Evolutionary conservation across 92 coral and sea anemone genomes (phyloP), one percentile per base, ranked within the genome.

Genomic region (Plumapathes pennacea): DNA sequence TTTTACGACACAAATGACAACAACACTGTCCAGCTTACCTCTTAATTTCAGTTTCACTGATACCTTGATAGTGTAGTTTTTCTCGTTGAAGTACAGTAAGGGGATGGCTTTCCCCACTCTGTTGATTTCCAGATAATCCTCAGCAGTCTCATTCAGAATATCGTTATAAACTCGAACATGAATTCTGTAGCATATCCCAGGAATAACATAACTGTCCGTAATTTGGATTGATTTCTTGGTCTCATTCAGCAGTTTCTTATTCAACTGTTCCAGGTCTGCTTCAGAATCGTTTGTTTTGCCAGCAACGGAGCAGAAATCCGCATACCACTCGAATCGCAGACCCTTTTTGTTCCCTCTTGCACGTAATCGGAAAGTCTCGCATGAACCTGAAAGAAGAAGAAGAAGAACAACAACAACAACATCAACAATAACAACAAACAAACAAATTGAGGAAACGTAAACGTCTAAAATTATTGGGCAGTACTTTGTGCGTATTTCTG

Each of bases 311-410:
- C 24, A 46, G 30, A 60, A 42, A 9, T 28, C 19, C 3, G 41
- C 68, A 31, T 38, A 3, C 68, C 68, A 60, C 3, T 8, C 2
- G 54, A n/a, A 22, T 22, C 14, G 28, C 5, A 43, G 39, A 12
- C 54, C 54, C 21, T 29, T 20, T 1, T 43, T 55, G 4, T 52
- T 21, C 11, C 36, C 50, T 17, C 32, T 45, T n/a, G 5, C 54
- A 12, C 10, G 8, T 7, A 60, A 7, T 2, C n/a, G 29, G 26
- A 60, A 60, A 9, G 9, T 7, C n/a, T 17, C 24, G 11, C 54
- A 44, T 30, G 68, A 55, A 13, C 49, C 68, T 60, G 15, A 39
- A 15, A 26, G 11, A 2, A 41, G n/a, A 10, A n/a, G n/a, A n/a
- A n/a, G n/a, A n/a, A n/a, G n/a, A n/a, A n/a, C n/a, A n/a, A n/a